These are phyloP conservation scores for Semnornis frantzii DNA, from an alignment of 2,113 vertebrate species.

Conservation along the genomic window DNA sequence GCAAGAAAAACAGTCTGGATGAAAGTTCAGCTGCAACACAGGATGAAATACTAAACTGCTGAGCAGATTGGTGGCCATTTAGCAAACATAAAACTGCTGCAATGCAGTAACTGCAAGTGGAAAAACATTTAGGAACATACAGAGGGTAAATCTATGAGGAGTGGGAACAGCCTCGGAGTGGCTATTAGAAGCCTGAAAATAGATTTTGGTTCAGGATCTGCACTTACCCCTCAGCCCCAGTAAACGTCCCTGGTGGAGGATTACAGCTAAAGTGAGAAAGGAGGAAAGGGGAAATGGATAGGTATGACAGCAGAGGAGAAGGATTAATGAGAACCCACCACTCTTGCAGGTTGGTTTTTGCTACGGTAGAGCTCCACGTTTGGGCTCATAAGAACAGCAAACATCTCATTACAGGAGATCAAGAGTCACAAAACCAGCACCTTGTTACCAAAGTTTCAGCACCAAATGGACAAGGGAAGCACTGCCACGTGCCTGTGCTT, in stretches of 20 bases:
- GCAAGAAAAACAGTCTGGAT: constrained; percentile 74
- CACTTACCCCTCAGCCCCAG: constrained; percentile 91
- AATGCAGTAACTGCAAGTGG: constrained; percentile 77
- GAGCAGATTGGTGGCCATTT: constrained; percentile 78
- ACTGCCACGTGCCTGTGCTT: background rate
- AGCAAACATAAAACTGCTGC: constrained; percentile 78
- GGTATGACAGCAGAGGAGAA: constrained; percentile 79
- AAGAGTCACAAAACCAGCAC: constrained; percentile 19
- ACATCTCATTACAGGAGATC: constrained; percentile 19
- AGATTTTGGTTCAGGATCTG: constrained; percentile 74
- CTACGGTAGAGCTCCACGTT: constrained; percentile 52
- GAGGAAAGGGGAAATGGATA: constrained; percentile 85
- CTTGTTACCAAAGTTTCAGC: background rate
- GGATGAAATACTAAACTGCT: constrained; percentile 76
- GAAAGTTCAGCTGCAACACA: constrained; percentile 82
- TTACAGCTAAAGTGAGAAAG: constrained; percentile 86
- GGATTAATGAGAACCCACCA: constrained; percentile 76
- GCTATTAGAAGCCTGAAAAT: constrained; percentile 76
- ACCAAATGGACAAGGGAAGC: constrained; percentile 3
- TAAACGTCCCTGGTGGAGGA: constrained; percentile 91
- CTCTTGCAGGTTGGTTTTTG: constrained; percentile 59
- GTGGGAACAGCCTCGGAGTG: constrained; percentile 73
- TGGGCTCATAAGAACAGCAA: constrained; percentile 27
- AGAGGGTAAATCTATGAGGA: constrained; percentile 65
- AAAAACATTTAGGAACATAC: constrained; percentile 79